A percentile compares a stretch with the other conserved stretches of the same genome.
Conservation (phyloP, 2,113 vertebrate genomes). For the Tragelaphus imberbis region DNA sequence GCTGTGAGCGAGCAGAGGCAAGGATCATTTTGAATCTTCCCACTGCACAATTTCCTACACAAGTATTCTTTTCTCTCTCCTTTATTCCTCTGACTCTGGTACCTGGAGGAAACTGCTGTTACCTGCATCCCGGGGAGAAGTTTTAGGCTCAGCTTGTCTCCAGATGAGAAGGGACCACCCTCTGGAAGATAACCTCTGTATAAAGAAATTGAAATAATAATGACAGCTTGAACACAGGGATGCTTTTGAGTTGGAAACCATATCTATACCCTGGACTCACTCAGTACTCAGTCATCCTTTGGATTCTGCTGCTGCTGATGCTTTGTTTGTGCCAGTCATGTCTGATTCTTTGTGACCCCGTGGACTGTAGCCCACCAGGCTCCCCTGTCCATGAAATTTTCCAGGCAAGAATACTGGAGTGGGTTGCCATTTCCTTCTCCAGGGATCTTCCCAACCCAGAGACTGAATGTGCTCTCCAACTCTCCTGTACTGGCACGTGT, state of each 20-base stretch:
- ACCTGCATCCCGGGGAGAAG: conserved; percentile 11
- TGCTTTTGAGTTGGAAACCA: background rate
- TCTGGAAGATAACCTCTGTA: too few relatives aligned
- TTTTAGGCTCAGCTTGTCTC: conserved; percentile 15
- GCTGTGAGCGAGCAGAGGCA: conserved; percentile 64
- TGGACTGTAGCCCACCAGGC: background rate
- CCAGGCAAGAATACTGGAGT: background rate
- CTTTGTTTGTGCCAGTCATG: background rate
- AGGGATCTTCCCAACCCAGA: background rate
- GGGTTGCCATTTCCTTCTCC: background rate
- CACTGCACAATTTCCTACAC: conserved; percentile 7
- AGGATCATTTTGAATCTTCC: conserved; percentile 56
- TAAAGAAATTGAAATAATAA: too few relatives aligned
- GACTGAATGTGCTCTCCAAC: background rate
- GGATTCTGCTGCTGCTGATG: accelerated
- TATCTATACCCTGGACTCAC: background rate
- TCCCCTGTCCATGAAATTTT: background rate
- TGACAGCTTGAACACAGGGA: accelerated
- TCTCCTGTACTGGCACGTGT: background rate
- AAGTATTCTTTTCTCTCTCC: background rate
- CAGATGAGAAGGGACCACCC: background rate
- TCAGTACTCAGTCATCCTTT: accelerated
- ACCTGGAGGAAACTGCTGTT: background rate
- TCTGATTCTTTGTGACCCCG: background rate
- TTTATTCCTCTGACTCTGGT: conserved; percentile 1